Evolutionary conservation across 2,113 vertebrate genomes (phyloP), one percentile per base, ranked within the genome.

Genomic region (Callipepla squamata): DNA sequence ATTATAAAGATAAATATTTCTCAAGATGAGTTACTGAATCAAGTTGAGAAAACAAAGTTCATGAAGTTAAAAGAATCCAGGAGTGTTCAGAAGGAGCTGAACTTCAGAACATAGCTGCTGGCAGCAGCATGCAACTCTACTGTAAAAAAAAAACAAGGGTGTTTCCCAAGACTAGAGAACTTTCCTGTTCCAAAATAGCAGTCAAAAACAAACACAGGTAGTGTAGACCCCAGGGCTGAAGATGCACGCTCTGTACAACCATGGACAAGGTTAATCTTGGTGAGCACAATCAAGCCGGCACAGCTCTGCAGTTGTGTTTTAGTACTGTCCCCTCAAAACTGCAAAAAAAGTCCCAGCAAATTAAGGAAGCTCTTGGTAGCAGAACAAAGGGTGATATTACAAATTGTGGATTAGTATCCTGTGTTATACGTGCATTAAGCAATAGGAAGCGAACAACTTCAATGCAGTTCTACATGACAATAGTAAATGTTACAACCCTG

Each of bases 1-100:
- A 89, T 58, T 94, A 91, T 51, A 72, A 90, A 94, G 89, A 97
- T 87, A 97, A 96, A 91, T 15, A 61, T 95, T 97, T 97, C 92
- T 93, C 68, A 88, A 77, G 76, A 94, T 82, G 82, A 93, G 50
- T 72, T 96, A 96, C 94, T 80, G 72, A 50, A 95, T 82, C 85
- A 95, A 96, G 92, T 95, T 94, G 81, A 95, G 89, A 97, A 97
- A 96, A 92, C 62, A 30, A 57, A 92, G 55, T 26, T 84, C 85
- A 91, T 63, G 93, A 97, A 96, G 88, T 92, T 94, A 94, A 78
- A 95, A 95, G 70, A 93, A 92, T 73, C 72, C 66, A 83, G 55
- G 75, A 77, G 59, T 66, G 93, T 96, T 92, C 94, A 87, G 74
- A 92, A 86, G 85, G 70, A 89, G 89, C 22, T 90, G 80, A 97